Evolutionary conservation across 2,888 invertebrate genomes (phyloP).

Genomic region (Apoda limacodes): DNA sequence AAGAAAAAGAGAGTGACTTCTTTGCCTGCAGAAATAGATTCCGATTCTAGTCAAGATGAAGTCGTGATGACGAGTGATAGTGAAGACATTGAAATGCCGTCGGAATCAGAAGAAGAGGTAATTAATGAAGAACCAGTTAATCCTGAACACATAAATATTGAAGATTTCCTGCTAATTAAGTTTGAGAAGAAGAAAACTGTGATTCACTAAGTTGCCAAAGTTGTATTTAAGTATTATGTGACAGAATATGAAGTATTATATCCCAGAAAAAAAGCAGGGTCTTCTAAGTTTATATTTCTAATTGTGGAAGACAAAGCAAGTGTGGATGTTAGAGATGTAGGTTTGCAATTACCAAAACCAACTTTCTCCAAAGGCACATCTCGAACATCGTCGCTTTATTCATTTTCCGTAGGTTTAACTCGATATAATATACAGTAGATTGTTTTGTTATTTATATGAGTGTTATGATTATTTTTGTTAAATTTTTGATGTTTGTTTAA

Average conservation of each 20-base stretch:
- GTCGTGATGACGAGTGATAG: slow-evolving; percentile 21
- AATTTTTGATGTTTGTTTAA: slow-evolving; percentile 15
- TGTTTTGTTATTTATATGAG: slow-evolving; percentile 15
- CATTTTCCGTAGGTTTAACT: slow-evolving; percentile 21
- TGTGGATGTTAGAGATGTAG: slow-evolving; percentile 23
- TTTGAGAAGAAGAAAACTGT: slow-evolving; percentile 18
- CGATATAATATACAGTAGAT: slow-evolving; percentile 20
- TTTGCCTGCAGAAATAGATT: slow-evolving; percentile 18
- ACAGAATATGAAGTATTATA: too few species aligned
- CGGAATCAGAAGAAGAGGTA: too few species aligned
- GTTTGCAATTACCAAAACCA: slow-evolving; percentile 23
- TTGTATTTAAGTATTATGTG: slow-evolving; percentile 17
- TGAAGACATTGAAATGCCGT: too few species aligned
- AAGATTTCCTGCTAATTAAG: slow-evolving; percentile 18
- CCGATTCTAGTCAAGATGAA: slow-evolving; percentile 21
- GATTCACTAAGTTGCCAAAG: too few species aligned
- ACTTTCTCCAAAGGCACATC: slow-evolving; percentile 22
- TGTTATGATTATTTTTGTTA: slow-evolving; percentile 16
- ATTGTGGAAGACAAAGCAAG: slow-evolving; percentile 22
- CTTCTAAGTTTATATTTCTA: slow-evolving; percentile 20
- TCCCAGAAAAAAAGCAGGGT: too few species aligned
- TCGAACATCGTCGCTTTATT: too few species aligned
- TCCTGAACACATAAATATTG: too few species aligned
- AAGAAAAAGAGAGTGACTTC: slow-evolving; percentile 20
- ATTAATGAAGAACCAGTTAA: too few species aligned